Evolutionary conservation across 2,888 invertebrate species (phyloP).

Genomic region (Timema cristinae): DNA sequence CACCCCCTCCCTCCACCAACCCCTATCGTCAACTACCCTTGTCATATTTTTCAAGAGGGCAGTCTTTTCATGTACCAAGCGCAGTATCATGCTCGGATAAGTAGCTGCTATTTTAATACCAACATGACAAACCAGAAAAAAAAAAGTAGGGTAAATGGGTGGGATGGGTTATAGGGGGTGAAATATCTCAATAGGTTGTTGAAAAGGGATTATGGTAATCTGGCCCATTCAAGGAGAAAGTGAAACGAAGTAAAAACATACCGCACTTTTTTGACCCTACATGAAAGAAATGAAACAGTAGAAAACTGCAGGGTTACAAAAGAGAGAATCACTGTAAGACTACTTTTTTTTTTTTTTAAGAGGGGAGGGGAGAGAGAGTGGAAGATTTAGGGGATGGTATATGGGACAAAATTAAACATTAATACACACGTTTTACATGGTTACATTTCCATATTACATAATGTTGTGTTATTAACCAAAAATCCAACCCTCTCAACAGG

Average conservation of each 20-base stretch:
- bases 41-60: not conserved
- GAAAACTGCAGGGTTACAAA: too few relatives aligned
- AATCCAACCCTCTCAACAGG: too few relatives aligned
- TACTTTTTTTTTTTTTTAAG: too few relatives aligned
- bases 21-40: not conserved
- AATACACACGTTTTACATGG: too few relatives aligned
- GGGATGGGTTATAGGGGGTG: not conserved
- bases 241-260: not conserved
- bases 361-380: too few relatives aligned
- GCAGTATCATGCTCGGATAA: constrained; percentile 7
- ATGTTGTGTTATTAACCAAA: too few relatives aligned
- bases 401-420: too few relatives aligned
- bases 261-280: too few relatives aligned
- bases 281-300: too few relatives aligned
- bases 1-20: not conserved
- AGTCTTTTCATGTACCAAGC: not conserved
- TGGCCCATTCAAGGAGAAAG: constrained; percentile 17
- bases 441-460: too few relatives aligned
- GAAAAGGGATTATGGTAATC: constrained; percentile 25
- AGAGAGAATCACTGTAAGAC: too few relatives aligned
- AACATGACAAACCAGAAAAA: not conserved
- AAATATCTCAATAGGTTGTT: constrained; percentile 20
- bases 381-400: too few relatives aligned
- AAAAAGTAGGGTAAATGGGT: not conserved
- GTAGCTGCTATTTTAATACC: not conserved